A percentile compares a stretch with the other conserved stretches of the same genome.
Evolutionary conservation across 2,888 invertebrate genomes (phyloP).

Genomic region (Limnephilus marmoratus): DNA sequence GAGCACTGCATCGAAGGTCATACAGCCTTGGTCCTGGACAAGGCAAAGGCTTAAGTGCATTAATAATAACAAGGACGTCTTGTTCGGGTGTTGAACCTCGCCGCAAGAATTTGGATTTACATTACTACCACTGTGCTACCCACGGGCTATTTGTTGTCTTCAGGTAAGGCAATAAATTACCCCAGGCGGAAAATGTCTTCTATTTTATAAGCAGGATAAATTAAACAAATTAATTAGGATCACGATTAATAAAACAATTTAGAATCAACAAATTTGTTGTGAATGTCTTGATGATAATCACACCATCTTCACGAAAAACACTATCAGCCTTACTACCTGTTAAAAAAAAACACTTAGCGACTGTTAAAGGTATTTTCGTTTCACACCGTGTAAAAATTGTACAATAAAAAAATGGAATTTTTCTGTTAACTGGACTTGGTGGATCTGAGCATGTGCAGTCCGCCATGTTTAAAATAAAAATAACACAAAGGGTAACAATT

Average conservation of each 20-base stretch:
- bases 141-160: neutral
- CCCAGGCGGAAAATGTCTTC: neutral
- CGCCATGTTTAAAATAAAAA: no score
- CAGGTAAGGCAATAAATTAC: neutral
- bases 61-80: neutral
- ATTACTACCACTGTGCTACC: neutral
- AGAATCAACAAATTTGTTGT: no score
- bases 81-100: neutral
- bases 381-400: no score
- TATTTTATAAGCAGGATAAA: neutral
- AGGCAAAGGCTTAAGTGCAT: neutral
- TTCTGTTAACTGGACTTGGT: no score
- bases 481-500: no score
- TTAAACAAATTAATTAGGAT: neutral
- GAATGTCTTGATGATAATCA: no score
- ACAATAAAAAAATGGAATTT: no score
- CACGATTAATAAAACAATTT: neutral
- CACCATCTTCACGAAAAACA: no score
- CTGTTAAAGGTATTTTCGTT: no score
- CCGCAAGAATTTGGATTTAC: neutral
- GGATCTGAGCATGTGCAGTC: no score
- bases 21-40: neutral
- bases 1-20: neutral
- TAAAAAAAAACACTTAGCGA: no score
- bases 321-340: no score